These are phyloP conservation scores for Lasioglossum pauxillum DNA, from an alignment of 2,888 invertebrate genomes.

Conservation along the genomic window DNA sequence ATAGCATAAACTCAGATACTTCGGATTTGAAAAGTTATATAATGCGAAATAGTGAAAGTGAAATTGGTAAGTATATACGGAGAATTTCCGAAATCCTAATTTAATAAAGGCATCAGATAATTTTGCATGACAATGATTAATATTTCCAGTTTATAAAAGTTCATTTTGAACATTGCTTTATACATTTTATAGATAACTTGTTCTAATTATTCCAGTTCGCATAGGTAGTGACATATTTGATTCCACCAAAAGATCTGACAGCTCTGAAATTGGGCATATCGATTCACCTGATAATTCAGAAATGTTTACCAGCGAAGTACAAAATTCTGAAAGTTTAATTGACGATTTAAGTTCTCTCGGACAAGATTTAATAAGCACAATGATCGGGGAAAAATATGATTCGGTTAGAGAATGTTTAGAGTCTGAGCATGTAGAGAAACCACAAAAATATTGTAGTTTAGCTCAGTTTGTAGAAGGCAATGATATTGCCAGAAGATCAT, in stretches of 20 bases:
- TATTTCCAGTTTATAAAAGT: neutral
- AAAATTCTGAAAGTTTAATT: constrained; percentile 92
- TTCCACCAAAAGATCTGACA: constrained; percentile 78
- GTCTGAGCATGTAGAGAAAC: constrained; percentile 85
- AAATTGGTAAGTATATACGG: constrained; percentile 76
- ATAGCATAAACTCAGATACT: constrained; percentile 79
- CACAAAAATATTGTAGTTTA: constrained; percentile 90
- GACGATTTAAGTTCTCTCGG: constrained; percentile 91
- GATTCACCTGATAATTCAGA: constrained; percentile 94
- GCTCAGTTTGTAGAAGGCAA: constrained; percentile 94
- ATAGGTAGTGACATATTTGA: constrained; percentile 82
- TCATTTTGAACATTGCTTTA: constrained; percentile 27
- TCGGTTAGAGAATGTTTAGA: constrained; percentile 87
- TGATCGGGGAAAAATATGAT: constrained; percentile 88
- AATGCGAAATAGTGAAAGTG: constrained; percentile 80
- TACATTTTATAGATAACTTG: constrained; percentile 74
- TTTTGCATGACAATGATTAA: constrained; percentile 6
- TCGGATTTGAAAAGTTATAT: constrained; percentile 77
- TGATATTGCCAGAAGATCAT: constrained; percentile 86
- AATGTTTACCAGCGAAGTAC: constrained; percentile 88
- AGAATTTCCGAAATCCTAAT: constrained; percentile 2
- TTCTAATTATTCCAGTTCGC: constrained; percentile 77
- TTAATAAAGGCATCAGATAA: neutral
- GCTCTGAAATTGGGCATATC: constrained; percentile 89
- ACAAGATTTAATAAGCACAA: constrained; percentile 89